Percentiles rank a stretch among this genome's conserved stretches.
These are phyloP conservation scores for Epiblema foenella DNA, from an alignment of 2,888 invertebrate species.

Conservation along the genomic window DNA sequence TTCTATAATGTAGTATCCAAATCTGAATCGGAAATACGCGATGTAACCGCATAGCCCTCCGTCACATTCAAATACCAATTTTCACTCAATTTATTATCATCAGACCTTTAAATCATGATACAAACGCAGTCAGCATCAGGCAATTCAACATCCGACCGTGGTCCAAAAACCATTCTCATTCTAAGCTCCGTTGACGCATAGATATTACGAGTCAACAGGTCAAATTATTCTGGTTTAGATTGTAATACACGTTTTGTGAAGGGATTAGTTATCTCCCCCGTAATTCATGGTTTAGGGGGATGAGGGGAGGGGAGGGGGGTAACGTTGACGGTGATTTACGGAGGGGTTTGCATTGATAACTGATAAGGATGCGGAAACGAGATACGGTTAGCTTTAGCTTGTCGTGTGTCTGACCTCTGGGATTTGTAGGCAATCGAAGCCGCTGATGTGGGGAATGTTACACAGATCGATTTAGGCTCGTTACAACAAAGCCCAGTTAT, in stretches of 20 bases:
- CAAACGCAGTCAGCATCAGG: not conserved
- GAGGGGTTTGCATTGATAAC: conserved; percentile 4
- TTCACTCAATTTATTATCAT: conserved; percentile 4
- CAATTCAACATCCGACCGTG: not conserved
- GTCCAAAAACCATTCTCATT: not conserved
- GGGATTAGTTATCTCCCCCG: not conserved
- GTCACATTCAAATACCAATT: conserved; percentile 1
- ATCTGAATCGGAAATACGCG: not conserved
- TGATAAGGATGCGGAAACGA: not conserved
- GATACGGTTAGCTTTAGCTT: not conserved
- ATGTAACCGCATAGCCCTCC: not conserved
- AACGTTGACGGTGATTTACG: not conserved
- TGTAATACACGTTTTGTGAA: not conserved
- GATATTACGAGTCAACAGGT: not conserved
- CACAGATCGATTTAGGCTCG: no score
- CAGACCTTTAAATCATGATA: conserved; percentile 4
- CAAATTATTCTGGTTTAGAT: not conserved
- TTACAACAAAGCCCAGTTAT: no score
- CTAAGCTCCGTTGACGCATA: not conserved
- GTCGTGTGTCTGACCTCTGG: not conserved
- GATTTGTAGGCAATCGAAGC: not conserved
- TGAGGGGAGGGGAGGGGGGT: not conserved
- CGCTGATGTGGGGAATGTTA: no score
- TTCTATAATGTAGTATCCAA: no score
- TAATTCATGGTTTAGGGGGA: not conserved